Percentiles rank a stretch among this genome's conserved stretches.
phyloP scores from a whole-genome alignment of 2,888 invertebrate species.

The Hirtodrosophila duncani region DNA sequence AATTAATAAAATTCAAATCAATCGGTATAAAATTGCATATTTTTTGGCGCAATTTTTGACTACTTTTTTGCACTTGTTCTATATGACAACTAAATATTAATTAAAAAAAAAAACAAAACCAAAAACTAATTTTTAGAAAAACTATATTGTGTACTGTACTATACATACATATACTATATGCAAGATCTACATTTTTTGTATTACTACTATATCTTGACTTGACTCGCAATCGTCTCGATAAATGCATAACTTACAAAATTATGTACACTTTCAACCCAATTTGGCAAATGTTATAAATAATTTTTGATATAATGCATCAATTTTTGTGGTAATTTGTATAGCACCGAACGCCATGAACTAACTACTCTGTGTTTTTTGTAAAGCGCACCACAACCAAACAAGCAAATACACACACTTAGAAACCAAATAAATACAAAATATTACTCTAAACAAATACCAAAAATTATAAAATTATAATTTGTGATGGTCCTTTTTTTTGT shows the following conservation, averaged over 20 bases:
- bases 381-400: slow-evolving; percentile 43
- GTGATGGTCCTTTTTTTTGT: slow-evolving; percentile 47
- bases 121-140: slow-evolving; percentile 54
- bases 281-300: slow-evolving; percentile 43
- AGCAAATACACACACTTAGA: background rate
- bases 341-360: slow-evolving; percentile 58
- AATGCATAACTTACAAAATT: slow-evolving; percentile 31
- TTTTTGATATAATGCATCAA: slow-evolving; percentile 63
- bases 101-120: slow-evolving; percentile 16
- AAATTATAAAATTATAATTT: slow-evolving; percentile 38
- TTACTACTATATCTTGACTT: slow-evolving; percentile 36
- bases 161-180: no score
- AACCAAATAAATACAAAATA: slow-evolving; percentile 26
- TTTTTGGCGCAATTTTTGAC: slow-evolving; percentile 76
- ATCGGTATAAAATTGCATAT: slow-evolving; percentile 74
- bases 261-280: slow-evolving; percentile 33
- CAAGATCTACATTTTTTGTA: slow-evolving; percentile 49
- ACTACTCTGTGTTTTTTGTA: slow-evolving; percentile 58
- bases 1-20: slow-evolving; percentile 33
- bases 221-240: slow-evolving; percentile 40
- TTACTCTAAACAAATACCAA: slow-evolving; percentile 41
- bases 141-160: slow-evolving; percentile 68
- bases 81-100: slow-evolving; percentile 28
- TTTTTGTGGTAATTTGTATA: slow-evolving; percentile 76
- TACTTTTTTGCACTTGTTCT: slow-evolving; percentile 72